phyloP scores from a whole-genome alignment of 1,140 invertebrate species.

The Heliconius eleuchia region DNA sequence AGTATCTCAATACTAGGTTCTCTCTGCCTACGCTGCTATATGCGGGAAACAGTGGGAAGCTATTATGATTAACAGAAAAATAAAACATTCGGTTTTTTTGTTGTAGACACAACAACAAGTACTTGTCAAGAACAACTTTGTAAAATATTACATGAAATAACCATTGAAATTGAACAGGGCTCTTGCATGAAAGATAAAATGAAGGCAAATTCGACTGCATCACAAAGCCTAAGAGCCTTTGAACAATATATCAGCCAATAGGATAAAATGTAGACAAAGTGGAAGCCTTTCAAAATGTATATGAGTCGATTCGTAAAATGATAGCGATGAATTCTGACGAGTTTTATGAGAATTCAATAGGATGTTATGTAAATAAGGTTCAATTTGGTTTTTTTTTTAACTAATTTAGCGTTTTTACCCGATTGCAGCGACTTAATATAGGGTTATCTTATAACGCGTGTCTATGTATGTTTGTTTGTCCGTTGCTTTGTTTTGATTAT shows the following conservation, averaged over 20 bases:
- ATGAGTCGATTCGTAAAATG: conserved; percentile 5
- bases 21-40: too few relatives aligned
- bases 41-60: too few relatives aligned
- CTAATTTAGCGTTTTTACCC: too few relatives aligned
- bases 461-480: too few relatives aligned
- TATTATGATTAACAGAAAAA: too few relatives aligned
- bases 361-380: not conserved
- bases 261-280: conserved; percentile 11
- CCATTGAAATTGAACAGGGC: conserved; percentile 2
- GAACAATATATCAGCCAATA: conserved; percentile 15
- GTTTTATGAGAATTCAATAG: not conserved
- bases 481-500: too few relatives aligned
- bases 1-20: too few relatives aligned
- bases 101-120: not conserved
- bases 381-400: not conserved
- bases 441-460: too few relatives aligned
- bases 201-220: conserved; percentile 12
- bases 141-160: not conserved
- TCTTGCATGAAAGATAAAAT: conserved; percentile 8
- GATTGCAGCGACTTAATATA: too few relatives aligned
- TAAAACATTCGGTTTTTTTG: too few relatives aligned
- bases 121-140: not conserved
- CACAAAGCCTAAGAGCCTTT: conserved; percentile 13
- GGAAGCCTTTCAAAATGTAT: conserved; percentile 12
- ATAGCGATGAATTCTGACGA: not conserved